Percentiles rank a stretch among this genome's conserved stretches.
Evolutionary conservation across 2,797 vertebrate species (phyloP).

Genomic region (Dendrocincla fuliginosa): DNA sequence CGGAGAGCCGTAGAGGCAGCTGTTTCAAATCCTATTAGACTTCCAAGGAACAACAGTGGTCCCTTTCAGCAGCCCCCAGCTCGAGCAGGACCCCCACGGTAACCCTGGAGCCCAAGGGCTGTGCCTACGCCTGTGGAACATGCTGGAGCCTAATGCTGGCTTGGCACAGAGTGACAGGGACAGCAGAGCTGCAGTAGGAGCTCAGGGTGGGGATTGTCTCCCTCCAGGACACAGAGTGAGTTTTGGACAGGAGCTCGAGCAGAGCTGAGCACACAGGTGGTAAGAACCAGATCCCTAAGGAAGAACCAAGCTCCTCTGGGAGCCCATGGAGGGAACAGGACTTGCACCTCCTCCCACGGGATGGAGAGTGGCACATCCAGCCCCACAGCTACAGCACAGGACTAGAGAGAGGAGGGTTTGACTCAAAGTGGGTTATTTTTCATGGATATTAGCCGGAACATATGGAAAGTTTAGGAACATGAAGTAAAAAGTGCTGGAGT

Average conservation of each 20-base stretch:
- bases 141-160: background rate
- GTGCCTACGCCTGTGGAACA: background rate
- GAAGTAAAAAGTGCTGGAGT: constrained; percentile 27
- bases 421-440: constrained; percentile 31
- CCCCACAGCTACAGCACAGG: background rate
- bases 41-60: background rate
- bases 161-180: background rate
- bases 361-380: background rate
- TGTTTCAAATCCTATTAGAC: background rate
- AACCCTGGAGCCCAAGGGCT: background rate
- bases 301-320: background rate
- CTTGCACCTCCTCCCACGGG: background rate
- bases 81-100: background rate
- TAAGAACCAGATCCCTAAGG: background rate
- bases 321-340: background rate
- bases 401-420: background rate
- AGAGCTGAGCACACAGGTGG: background rate
- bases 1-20: background rate
- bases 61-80: background rate
- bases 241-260: background rate
- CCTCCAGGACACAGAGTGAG: too few species aligned
- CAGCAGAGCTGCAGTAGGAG: background rate
- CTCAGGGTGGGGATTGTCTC: background rate
- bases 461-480: constrained; percentile 60
- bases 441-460: constrained; percentile 46